Percentiles rank a stretch among this genome's conserved stretches.
These are phyloP conservation scores for Anastrepha obliqua DNA, from an alignment of 1,140 invertebrate species.

Conservation along the genomic window DNA sequence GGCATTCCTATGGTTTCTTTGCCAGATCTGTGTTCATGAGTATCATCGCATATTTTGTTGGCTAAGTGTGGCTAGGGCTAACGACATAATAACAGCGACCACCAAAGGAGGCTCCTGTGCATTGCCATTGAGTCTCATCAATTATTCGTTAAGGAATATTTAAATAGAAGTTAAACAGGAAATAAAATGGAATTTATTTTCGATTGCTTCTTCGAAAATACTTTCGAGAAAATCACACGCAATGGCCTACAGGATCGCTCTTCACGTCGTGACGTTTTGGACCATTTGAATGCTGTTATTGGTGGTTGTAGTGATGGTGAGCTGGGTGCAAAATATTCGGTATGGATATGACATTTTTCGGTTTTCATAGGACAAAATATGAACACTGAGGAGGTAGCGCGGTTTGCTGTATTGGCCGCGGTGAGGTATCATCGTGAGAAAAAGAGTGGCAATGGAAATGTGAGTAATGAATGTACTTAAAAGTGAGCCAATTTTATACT, in stretches of 20 bases:
- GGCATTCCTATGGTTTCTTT: slow-evolving; percentile 8
- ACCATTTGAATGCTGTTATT: slow-evolving; percentile 72
- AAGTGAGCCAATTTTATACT: no score
- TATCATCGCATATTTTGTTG: not conserved
- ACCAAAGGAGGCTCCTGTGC: not conserved
- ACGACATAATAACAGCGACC: not conserved
- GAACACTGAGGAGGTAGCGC: slow-evolving; percentile 68
- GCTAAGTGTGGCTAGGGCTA: not conserved
- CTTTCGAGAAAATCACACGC: slow-evolving; percentile 69
- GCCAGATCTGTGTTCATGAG: not conserved
- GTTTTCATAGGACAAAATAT: slow-evolving; percentile 63
- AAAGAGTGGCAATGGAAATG: slow-evolving; percentile 59
- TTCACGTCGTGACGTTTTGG: slow-evolving; percentile 70
- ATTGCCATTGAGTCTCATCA: not conserved
- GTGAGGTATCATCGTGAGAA: slow-evolving; percentile 67
- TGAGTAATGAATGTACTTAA: slow-evolving; percentile 40
- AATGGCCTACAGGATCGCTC: slow-evolving; percentile 71
- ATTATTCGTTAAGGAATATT: not conserved
- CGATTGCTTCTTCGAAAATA: slow-evolving; percentile 73
- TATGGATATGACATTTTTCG: not conserved
- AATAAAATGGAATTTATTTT: slow-evolving; percentile 71
- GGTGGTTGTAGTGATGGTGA: slow-evolving; percentile 71
- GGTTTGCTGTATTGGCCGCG: slow-evolving; percentile 69
- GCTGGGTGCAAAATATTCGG: not conserved
- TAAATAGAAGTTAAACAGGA: not conserved